phyloP scores from a whole-genome alignment of 2,888 invertebrate species.

The Cheilosia vulpina region DNA sequence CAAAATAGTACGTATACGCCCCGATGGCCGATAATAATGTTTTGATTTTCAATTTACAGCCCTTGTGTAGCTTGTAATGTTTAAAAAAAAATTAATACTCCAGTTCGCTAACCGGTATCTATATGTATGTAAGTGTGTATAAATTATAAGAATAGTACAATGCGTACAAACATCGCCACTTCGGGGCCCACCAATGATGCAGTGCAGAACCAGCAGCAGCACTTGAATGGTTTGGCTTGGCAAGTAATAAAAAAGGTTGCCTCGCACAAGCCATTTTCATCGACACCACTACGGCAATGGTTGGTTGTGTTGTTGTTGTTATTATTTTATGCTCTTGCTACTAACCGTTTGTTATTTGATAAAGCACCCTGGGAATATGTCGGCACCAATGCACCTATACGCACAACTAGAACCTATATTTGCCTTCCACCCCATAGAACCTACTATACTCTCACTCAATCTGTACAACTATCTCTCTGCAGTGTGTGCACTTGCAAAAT shows the following conservation, averaged over 20 bases:
- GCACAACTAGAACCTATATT: conserved; percentile 59
- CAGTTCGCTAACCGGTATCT: neutral
- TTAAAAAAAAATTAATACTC: conserved; percentile 25
- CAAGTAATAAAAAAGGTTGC: conserved; percentile 32
- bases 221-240: conserved; percentile 43
- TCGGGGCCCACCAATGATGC: conserved; percentile 33
- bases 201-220: conserved; percentile 22
- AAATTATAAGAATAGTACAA: conserved; percentile 28
- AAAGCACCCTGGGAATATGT: conserved; percentile 68
- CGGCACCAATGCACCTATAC: conserved; percentile 72
- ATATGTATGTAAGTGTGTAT: conserved; percentile 24
- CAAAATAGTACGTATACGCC: conserved; percentile 25
- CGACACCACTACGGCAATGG: conserved; percentile 26
- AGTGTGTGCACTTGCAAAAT: conserved; percentile 6
- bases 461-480: conserved; percentile 29
- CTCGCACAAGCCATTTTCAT: conserved; percentile 8
- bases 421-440: conserved; percentile 1
- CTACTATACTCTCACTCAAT: conserved; percentile 21
- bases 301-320: conserved; percentile 37
- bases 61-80: conserved; percentile 49
- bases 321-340: conserved; percentile 23
- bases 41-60: conserved; percentile 65
- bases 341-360: conserved; percentile 57
- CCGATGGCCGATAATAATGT: conserved; percentile 33
- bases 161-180: neutral